Evolutionary conservation across 2,797 vertebrate genomes (phyloP).

Genomic region (Sebastiscus tertius): DNA sequence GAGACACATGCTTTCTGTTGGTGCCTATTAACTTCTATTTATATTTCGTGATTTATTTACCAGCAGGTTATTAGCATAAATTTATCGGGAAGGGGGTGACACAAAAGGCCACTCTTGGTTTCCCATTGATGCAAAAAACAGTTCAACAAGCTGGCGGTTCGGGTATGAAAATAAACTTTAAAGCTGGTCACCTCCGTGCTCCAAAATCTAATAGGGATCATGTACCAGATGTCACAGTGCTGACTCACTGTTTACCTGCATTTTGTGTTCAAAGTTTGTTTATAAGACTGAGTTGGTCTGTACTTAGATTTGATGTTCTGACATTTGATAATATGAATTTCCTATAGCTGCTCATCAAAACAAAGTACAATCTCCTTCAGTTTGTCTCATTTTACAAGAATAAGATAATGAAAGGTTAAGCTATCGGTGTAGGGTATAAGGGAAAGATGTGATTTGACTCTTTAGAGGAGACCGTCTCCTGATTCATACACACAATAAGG

Average conservation of each 20-base stretch:
- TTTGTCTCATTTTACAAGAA: constrained; percentile 14
- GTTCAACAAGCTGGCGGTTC: not conserved
- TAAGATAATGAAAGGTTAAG: constrained; percentile 12
- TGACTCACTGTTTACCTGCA: not conserved
- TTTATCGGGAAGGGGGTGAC: constrained; percentile 45
- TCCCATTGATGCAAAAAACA: not conserved
- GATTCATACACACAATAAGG: constrained; percentile 41
- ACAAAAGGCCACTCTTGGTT: constrained; percentile 44
- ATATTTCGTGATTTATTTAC: constrained; percentile 76
- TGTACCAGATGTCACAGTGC: not conserved
- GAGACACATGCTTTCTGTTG: constrained; percentile 63
- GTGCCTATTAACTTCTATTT: constrained; percentile 70
- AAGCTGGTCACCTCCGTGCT: not conserved
- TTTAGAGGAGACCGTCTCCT: constrained; percentile 35
- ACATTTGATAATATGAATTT: not conserved
- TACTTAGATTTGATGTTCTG: not conserved
- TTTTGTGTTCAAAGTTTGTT: not conserved
- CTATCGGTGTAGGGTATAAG: constrained; percentile 14
- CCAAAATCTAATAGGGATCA: not conserved
- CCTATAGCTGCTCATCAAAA: not conserved
- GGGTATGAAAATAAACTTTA: constrained; percentile 13
- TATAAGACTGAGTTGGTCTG: not conserved
- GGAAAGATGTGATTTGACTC: constrained; percentile 34
- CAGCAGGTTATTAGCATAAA: constrained; percentile 56
- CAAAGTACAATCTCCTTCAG: not conserved